Evolutionary conservation across 2,113 vertebrate genomes (phyloP).

Genomic region (Etheostoma cragini): DNA sequence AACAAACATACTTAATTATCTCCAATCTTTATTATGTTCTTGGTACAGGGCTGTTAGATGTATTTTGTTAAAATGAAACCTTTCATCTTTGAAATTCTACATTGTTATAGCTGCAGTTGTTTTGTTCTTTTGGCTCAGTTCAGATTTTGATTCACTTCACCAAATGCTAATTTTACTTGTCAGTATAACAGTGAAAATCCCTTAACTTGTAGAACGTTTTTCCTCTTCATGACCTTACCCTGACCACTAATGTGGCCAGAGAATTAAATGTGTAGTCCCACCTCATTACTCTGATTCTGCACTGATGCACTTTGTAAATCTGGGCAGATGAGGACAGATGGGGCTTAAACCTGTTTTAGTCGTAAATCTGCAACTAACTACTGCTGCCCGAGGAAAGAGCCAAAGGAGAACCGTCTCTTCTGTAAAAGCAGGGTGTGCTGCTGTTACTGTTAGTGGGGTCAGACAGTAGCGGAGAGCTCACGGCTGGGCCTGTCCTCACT

Average conservation of each 20-base stretch:
- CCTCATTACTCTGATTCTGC: background rate
- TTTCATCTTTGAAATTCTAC: background rate
- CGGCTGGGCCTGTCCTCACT: slow-evolving; percentile 49
- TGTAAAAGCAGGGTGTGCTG: background rate
- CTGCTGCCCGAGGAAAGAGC: background rate
- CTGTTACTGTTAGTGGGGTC: slow-evolving; percentile 10
- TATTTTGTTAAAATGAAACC: background rate
- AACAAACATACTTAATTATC: background rate
- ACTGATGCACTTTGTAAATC: slow-evolving; percentile 14
- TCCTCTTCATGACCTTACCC: background rate
- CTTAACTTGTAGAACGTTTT: background rate
- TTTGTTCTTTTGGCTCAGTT: background rate
- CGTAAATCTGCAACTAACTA: slow-evolving; percentile 35
- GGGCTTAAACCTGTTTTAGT: slow-evolving; percentile 30
- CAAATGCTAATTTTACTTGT: background rate
- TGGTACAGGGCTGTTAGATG: background rate
- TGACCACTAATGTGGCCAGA: background rate
- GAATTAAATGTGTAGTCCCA: background rate
- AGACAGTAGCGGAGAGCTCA: background rate
- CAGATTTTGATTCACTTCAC: background rate
- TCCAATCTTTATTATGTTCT: background rate
- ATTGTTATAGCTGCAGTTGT: background rate
- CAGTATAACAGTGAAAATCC: background rate
- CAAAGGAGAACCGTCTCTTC: background rate
- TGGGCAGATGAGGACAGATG: slow-evolving; percentile 38